These are phyloP conservation scores for Percopsis transmontana DNA, from an alignment of 2,113 vertebrate species.

Conservation along the genomic window DNA sequence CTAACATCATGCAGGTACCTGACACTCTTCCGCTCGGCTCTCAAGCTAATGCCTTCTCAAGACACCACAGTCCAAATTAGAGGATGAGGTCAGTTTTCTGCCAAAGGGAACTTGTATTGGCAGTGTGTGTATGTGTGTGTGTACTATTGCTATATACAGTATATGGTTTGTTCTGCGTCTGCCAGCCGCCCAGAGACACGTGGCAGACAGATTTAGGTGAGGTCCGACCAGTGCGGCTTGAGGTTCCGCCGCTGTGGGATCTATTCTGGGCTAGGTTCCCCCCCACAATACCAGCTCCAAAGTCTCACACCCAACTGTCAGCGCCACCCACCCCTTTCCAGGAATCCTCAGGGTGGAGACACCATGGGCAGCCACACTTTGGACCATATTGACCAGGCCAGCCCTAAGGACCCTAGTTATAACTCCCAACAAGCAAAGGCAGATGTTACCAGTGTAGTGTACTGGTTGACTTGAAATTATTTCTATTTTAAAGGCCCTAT, in stretches of 20 bases:
- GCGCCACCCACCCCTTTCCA: constrained; percentile 41
- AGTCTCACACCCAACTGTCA: constrained; percentile 59
- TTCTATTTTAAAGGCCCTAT: no score
- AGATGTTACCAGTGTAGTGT: no score
- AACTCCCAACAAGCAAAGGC: not conserved
- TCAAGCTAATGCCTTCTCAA: not conserved
- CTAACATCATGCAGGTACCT: constrained; percentile 6
- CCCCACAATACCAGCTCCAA: constrained; percentile 49
- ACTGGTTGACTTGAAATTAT: no score
- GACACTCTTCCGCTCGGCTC: not conserved
- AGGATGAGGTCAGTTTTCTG: constrained; percentile 1
- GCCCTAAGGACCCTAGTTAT: not conserved
- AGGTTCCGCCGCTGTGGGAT: constrained; percentile 41
- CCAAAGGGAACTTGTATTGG: not conserved
- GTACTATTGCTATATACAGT: no score
- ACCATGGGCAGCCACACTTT: constrained; percentile 39
- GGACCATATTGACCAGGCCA: constrained; percentile 53
- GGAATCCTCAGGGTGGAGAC: constrained; percentile 51
- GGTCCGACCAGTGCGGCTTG: constrained; percentile 52
- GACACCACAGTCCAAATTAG: constrained; percentile 5
- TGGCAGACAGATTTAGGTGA: constrained; percentile 59
- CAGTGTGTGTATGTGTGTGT: not conserved
- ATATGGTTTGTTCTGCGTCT: not conserved
- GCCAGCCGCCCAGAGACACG: constrained; percentile 38
- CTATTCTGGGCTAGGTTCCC: constrained; percentile 58